These are phyloP conservation scores for Atherinomorus stipes DNA, from an alignment of 2,113 vertebrate species.

Conservation along the genomic window DNA sequence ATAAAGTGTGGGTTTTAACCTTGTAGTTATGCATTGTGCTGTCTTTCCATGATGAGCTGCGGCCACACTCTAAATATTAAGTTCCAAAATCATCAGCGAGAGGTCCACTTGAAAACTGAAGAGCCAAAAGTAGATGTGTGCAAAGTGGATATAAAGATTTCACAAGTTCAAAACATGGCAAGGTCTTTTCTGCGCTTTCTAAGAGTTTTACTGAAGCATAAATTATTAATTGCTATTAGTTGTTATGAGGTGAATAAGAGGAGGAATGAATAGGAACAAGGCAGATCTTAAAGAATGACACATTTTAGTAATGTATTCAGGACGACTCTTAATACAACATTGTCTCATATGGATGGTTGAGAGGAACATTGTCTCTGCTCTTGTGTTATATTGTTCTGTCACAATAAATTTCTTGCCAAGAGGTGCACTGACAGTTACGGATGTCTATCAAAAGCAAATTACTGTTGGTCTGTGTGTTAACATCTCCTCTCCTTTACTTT, in stretches of 20 bases:
- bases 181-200: background rate
- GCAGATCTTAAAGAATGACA: constrained; percentile 11
- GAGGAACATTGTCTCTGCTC: constrained; percentile 6
- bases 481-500: constrained; percentile 11
- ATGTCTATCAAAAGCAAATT: constrained; percentile 35
- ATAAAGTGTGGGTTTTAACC: constrained; percentile 3
- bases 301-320: constrained; percentile 1
- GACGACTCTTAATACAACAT: background rate
- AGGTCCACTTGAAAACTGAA: constrained; percentile 1
- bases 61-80: background rate
- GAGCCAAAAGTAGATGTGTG: background rate
- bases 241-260: no score
- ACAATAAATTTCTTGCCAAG: constrained; percentile 35
- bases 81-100: background rate
- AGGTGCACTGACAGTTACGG: constrained; percentile 7
- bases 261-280: background rate
- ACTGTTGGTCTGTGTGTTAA: constrained; percentile 10
- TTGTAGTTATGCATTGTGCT: background rate
- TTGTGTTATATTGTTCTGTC: constrained; percentile 13
- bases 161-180: background rate
- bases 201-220: background rate
- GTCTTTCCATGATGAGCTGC: background rate
- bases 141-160: background rate
- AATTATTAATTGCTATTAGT: background rate
- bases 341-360: constrained; percentile 4